Conservation (phyloP, 2,797 vertebrate genomes). For the Typhlichthys eigenmanni region DNA sequence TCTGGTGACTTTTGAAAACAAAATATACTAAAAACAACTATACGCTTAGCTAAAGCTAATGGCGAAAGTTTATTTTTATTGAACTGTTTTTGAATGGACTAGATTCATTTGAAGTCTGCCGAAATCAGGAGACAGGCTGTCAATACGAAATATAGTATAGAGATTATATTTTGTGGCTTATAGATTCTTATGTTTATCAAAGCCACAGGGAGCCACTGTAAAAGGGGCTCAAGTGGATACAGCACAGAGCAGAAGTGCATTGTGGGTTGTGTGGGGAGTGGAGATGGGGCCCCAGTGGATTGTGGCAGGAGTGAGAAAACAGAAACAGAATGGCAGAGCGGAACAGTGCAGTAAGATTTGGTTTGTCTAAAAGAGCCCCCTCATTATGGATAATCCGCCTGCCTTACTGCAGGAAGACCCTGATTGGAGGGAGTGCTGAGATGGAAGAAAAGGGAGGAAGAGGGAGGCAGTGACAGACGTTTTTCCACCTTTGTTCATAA, state of each 20-base stretch:
- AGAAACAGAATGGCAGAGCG: constrained; percentile 20
- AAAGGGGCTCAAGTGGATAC: constrained; percentile 24
- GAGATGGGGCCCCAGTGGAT: constrained; percentile 28
- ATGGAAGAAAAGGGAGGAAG: constrained; percentile 53
- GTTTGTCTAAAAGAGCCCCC: constrained; percentile 51
- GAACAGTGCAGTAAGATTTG: constrained; percentile 46
- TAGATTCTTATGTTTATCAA: no score
- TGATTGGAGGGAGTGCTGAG: constrained; percentile 53
- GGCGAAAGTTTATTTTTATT: no score
- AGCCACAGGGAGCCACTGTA: no score
- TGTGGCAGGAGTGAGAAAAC: constrained; percentile 37
- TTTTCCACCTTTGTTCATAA: constrained; percentile 58
- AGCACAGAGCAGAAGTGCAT: constrained; percentile 23
- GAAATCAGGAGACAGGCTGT: no score
- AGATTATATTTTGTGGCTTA: no score
- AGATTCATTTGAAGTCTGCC: no score
- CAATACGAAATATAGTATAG: no score
- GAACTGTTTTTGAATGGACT: no score
- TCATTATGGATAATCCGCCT: constrained; percentile 59
- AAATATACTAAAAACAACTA: no score
- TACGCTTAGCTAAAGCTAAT: no score
- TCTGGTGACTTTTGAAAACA: no score
- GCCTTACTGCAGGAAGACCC: constrained; percentile 52
- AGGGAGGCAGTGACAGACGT: constrained; percentile 48
- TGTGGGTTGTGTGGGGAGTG: constrained; percentile 11